Evolutionary conservation across 2,113 vertebrate genomes (phyloP).

Genomic region (Hymenochirus boettgeri): DNA sequence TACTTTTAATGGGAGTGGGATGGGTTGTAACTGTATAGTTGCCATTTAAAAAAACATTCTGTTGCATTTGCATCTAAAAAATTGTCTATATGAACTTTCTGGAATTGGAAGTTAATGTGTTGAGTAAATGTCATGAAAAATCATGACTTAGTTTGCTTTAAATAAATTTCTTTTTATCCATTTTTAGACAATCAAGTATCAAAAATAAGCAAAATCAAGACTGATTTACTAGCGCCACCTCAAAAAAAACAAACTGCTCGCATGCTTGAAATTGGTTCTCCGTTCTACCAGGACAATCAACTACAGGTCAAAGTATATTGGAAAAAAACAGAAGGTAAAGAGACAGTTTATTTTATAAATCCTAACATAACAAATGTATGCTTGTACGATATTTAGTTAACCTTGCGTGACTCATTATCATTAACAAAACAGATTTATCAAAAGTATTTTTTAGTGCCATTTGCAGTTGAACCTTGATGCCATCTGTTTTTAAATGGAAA

Average conservation of each 20-base stretch:
- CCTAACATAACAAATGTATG: not conserved
- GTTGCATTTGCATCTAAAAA: too few relatives aligned
- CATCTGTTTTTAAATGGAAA: conserved; percentile 1
- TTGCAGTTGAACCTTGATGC: not conserved
- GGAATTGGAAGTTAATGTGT: too few relatives aligned
- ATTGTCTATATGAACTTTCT: too few relatives aligned
- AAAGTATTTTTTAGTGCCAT: not conserved
- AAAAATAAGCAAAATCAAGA: conserved; percentile 49
- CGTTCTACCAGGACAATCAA: conserved; percentile 84
- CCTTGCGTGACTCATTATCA: not conserved
- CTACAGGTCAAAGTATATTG: conserved; percentile 92
- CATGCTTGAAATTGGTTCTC: conserved; percentile 80
- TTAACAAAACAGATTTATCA: not conserved
- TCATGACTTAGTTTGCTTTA: too few relatives aligned
- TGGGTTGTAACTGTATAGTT: too few relatives aligned
- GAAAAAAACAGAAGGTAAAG: conserved; percentile 84
- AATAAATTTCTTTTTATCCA: conserved; percentile 1
- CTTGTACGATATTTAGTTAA: not conserved
- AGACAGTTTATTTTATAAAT: not conserved
- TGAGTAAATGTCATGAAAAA: too few relatives aligned
- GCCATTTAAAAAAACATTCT: too few relatives aligned
- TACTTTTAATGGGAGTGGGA: too few relatives aligned
- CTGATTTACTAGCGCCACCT: conserved; percentile 51
- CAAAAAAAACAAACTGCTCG: conserved; percentile 65
- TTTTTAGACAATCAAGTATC: conserved; percentile 57